phyloP scores from a whole-genome alignment of 2,797 vertebrate species.

The Helostoma temminkii region DNA sequence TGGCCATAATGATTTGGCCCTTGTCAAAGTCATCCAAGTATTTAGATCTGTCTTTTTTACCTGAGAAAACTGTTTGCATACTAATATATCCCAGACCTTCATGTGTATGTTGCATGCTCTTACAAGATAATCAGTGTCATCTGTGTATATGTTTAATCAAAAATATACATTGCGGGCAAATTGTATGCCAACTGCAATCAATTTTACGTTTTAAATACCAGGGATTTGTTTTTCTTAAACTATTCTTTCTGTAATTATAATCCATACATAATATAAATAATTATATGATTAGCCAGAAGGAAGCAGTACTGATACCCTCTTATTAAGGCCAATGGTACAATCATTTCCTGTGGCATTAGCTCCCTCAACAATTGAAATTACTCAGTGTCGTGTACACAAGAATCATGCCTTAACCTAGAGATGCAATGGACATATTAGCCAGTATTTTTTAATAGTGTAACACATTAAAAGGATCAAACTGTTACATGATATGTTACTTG shows the following conservation, averaged over 20 bases:
- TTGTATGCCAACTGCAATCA: neutral
- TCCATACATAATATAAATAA: too few species aligned
- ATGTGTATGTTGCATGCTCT: too few species aligned
- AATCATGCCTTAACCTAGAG: neutral
- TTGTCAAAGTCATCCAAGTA: neutral
- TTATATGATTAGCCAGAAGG: conserved; percentile 30
- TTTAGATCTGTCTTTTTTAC: neutral
- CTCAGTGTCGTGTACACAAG: conserved; percentile 8
- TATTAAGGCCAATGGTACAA: conserved; percentile 26
- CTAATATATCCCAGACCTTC: neutral
- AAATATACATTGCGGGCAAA: neutral
- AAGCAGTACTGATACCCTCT: conserved; percentile 32
- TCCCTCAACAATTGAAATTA: conserved; percentile 16
- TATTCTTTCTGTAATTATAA: conserved; percentile 16
- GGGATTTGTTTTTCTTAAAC: conserved; percentile 16
- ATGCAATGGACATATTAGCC: neutral
- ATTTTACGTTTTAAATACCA: conserved; percentile 1
- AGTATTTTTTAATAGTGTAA: neutral
- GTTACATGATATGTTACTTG: conserved; percentile 11
- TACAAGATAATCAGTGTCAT: too few species aligned
- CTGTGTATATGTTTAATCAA: neutral
- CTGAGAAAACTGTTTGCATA: neutral
- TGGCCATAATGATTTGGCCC: neutral
- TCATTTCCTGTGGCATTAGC: conserved; percentile 16
- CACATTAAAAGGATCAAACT: neutral